Evolutionary conservation across 2,797 vertebrate species (phyloP), one percentile per base, ranked within the genome.

Genomic region (Peromyscus eremicus): DNA sequence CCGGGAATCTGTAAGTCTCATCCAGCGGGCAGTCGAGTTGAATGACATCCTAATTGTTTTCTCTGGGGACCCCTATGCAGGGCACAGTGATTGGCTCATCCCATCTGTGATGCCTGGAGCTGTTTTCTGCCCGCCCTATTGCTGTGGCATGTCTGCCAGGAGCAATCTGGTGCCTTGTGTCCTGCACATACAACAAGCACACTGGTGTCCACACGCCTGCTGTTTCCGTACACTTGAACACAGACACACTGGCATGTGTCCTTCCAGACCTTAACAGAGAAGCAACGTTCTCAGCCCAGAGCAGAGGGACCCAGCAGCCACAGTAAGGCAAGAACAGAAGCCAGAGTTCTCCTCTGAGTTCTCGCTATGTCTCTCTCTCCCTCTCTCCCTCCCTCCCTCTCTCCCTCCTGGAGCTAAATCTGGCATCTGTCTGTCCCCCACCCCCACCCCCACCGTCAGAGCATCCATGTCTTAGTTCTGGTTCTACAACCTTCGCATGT

Each of bases 91-190:
- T 43, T 68, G 25, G 25, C 75, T 86, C 6, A 1, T 46, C 71
- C 64, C 57, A 27, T 40, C 92, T 97, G 55, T 83, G 60, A 46
- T 57, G 96, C 57, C 84, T 34, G 70, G n/a, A 87, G 80, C 13
- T 32, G 84, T 76, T 27, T 66, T 93, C 94, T 27, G 10, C n/a
- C 81, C 77, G 94, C 92, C 89, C 91, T 14, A 70, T 2, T 76
- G 95, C 91, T 84, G 19, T 68, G 92, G 81, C 82, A 52, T 71
- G 77, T 76, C 94, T 4, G 9, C 96, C 5, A 25, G 71, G 68
- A 94, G 92, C 95, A 91, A 75, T 34, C 73, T 66, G 70, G 76
- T 57, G 80, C 68, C 96, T 91, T 93, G 86, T 77, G 82, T 93
- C 66, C 90, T 96, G 94, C 82, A 75, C 88, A 60, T 10, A 64